Evolutionary conservation across 2,888 invertebrate species (phyloP).

Genomic region (Ophion ventricosus): DNA sequence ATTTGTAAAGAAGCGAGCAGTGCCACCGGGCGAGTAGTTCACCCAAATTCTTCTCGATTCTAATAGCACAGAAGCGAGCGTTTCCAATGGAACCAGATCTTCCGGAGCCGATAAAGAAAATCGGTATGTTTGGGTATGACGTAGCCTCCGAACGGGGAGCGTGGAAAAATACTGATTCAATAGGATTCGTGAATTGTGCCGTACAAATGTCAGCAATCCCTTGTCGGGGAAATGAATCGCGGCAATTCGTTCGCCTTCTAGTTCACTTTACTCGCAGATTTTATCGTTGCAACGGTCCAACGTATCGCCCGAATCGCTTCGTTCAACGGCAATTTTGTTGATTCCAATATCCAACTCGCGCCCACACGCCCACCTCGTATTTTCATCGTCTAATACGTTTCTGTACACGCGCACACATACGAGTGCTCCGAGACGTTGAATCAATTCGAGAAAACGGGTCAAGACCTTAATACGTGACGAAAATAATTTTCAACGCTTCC

Average conservation of each 20-base stretch:
- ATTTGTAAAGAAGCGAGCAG: constrained; percentile 19
- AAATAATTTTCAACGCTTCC: constrained; percentile 31
- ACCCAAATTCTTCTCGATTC: constrained; percentile 42
- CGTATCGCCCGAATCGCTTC: constrained; percentile 52
- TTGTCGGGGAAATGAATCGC: constrained; percentile 62
- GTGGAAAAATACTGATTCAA: constrained; percentile 62
- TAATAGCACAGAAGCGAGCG: constrained; percentile 19
- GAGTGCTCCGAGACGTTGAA: constrained; percentile 20
- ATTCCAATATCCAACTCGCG: constrained; percentile 53
- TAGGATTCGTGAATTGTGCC: constrained; percentile 62
- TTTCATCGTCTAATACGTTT: constrained; percentile 38
- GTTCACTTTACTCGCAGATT: constrained; percentile 62
- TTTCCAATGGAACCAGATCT: constrained; percentile 32
- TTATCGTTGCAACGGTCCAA: constrained; percentile 57
- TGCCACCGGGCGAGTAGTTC: constrained; percentile 12
- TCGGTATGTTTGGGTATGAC: constrained; percentile 56
- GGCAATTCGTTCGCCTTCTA: constrained; percentile 61
- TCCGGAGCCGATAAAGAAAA: constrained; percentile 57
- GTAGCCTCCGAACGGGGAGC: constrained; percentile 26
- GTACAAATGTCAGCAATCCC: constrained; percentile 65
- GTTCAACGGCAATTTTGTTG: constrained; percentile 61
- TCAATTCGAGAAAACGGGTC: constrained; percentile 36
- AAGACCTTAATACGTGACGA: constrained; percentile 28
- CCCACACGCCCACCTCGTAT: constrained; percentile 17
- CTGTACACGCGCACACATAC: constrained; percentile 2